Base-by-base conservation (phyloP, 2,797 vertebrate genomes). In the Oryzias sinensis region DNA sequence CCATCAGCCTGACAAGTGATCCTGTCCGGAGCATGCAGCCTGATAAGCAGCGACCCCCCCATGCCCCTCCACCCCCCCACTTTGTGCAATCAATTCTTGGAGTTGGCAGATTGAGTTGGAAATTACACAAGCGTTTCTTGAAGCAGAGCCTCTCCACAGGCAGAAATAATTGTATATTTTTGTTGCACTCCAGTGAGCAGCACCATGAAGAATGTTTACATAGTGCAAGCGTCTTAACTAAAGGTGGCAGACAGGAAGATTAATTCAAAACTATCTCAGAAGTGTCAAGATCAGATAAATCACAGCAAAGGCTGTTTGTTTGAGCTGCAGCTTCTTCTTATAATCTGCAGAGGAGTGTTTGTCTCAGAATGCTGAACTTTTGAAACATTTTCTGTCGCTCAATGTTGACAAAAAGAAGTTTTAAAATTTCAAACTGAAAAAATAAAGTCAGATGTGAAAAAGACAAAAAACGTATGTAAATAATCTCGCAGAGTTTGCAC, bases 51-150 rank as follows among this genome's bases (percentile, higher is more conserved):
- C 54, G 40, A 3, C 14, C 42, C 17, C 14, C 48, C 15, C 33
- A 17, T 6, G 4, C n/a, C 2, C 44, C n/a, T 4, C 17, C 5
- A 1, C 14, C 43, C 24, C 16, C 17, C 43, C 14, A 24, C 6
- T 24, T 46, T 49, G 46, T 49, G 17, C 47, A 60, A 62, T 53
- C 52, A 61, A 52, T 55, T 44, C 43, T 25, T 56, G 50, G 61
- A 67, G 37, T 29, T 49, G 45, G 62, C 6, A 60, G 44, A 63
- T 55, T 58, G 50, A 45, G 50, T 42, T 45, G 53, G 22, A 61
- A 59, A 70, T 72, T 48, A 52, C 7, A 56, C 46, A 59, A 59
- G 59, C 6, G 20, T 54, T 56, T 58, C 59, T 27, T 24, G 40
- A 49, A 33, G 59, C 52, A 40, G 56, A 46, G 53, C 53, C 43